Percentiles rank a stretch among this genome's conserved stretches.
These are phyloP conservation scores for Gryllus bimaculatus DNA, from an alignment of 1,140 invertebrate genomes.

Conservation along the genomic window DNA sequence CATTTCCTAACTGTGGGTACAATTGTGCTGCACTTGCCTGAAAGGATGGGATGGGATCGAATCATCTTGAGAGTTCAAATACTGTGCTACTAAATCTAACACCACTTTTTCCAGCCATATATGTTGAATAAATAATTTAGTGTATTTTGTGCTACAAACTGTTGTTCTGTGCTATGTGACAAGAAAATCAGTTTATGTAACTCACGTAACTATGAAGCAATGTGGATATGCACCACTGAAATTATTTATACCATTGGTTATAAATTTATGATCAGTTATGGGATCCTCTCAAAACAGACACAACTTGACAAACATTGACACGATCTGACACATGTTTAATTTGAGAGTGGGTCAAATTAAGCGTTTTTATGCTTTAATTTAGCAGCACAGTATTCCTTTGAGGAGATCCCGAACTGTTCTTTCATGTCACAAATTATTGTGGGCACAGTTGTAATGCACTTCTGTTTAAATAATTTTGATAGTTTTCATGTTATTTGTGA, in stretches of 20 bases:
- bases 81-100: conserved; percentile 19
- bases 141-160: background rate
- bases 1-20: background rate
- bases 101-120: conserved; percentile 19
- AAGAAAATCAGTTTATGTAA: no score
- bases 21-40: conserved; percentile 14
- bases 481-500: no score
- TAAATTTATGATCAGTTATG: background rate
- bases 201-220: no score
- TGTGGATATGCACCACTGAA: background rate
- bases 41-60: background rate
- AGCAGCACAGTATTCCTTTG: conserved; percentile 22
- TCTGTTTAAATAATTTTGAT: no score
- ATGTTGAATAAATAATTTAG: background rate
- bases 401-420: conserved; percentile 20
- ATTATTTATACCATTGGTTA: no score
- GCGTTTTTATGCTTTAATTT: background rate
- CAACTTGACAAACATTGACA: no score
- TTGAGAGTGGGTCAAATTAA: background rate
- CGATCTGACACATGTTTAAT: background rate
- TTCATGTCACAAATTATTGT: conserved; percentile 7
- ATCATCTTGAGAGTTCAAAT: conserved; percentile 13
- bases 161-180: no score
- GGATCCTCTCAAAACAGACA: conserved; percentile 17
- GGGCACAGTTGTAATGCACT: background rate